Base-by-base conservation (phyloP, 53 echinoderm and acorn worm species). In the Actinopyga echinites region DNA sequence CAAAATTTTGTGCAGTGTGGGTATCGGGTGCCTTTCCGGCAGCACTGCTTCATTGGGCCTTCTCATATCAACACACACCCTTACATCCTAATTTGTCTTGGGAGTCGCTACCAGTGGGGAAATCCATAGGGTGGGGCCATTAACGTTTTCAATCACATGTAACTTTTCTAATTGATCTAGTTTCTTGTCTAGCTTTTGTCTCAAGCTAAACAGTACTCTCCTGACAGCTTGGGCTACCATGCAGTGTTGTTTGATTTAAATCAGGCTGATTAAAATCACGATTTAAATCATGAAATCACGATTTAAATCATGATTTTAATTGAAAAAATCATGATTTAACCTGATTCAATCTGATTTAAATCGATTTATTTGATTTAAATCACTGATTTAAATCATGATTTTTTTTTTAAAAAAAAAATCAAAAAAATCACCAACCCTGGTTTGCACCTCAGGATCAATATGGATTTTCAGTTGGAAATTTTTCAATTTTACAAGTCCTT, bases 91-190 rank as follows among this genome's bases (percentile, higher is more conserved):
- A 55, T 55, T 55, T 55, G 19, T n/a, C n/a, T n/a, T n/a, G n/a
- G n/a, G n/a, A n/a, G n/a, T n/a, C n/a, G n/a, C n/a, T n/a, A n/a
- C n/a, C n/a, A n/a, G n/a, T n/a, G n/a, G 37, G 37, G 37, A 37
- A 37, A 37, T 37, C 7, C 37, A 7, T 37, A 7, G 37, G 37
- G 37, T 37, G 37, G 37, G 37, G 7, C 7, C 37, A 37, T 37
- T 37, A 25, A 59, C 59, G 15, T 59, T 59, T 59, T 6, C 1
- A 59, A 59, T 59, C 11, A 59, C 59, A 64, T 5, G 4, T 29
- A 26, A 64, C 64, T 64, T 64, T 64, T 64, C 64, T 64, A 64
- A 15, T 28, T 64, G 64, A 9, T 64, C 64, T 64, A 64, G 64
- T 29, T 64, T 64, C 26, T 64, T 64, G 37, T 37, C 37, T 37